Evolutionary conservation across 1,140 invertebrate genomes (phyloP).

Genomic region (Apolygus lucorum): DNA sequence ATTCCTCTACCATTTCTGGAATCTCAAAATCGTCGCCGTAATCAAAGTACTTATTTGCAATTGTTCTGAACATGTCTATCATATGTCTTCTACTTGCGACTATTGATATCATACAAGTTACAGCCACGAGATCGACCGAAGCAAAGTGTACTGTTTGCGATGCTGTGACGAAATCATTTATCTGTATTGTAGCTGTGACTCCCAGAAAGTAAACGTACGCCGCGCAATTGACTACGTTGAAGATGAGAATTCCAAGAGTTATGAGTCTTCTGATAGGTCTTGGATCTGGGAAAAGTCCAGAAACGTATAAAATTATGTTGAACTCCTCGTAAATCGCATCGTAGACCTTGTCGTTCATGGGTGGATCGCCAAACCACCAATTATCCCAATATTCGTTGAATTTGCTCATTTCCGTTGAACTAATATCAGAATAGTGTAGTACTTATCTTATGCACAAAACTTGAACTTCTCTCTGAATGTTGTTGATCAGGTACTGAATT

Average conservation of each 20-base stretch:
- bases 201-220: background rate
- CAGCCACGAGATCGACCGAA: background rate
- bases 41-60: background rate
- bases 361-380: no score
- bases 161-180: background rate
- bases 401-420: no score
- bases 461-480: no score
- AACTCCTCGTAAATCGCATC: background rate
- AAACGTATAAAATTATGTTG: background rate
- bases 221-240: background rate
- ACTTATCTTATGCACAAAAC: no score
- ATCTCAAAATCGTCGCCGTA: background rate
- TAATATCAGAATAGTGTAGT: no score
- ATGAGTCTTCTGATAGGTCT: background rate
- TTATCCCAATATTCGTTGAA: no score
- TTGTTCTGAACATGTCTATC: background rate
- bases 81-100: background rate
- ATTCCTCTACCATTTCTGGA: background rate
- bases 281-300: background rate
- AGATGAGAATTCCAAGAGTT: background rate
- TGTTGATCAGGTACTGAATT: no score
- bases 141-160: background rate
- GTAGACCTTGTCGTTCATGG: background rate
- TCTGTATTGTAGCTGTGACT: background rate
- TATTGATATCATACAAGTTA: background rate